Evolutionary conservation across 2,888 invertebrate genomes (phyloP).

Genomic region (Spilosoma lubricipeda): DNA sequence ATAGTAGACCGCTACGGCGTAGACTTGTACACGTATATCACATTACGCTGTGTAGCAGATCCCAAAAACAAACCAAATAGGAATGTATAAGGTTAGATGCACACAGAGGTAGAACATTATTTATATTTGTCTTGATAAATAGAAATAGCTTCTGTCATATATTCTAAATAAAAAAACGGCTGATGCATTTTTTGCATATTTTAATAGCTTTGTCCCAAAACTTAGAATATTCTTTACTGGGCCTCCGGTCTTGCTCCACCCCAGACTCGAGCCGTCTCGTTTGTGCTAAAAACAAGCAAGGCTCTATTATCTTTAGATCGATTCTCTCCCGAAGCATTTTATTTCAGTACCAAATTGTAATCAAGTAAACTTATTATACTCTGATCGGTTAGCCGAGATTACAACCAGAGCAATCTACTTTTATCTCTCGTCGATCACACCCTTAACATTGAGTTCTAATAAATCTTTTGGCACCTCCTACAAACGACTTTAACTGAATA

Average conservation of each 20-base stretch:
- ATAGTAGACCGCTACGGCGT: slow-evolving; percentile 44
- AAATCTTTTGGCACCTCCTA: background rate
- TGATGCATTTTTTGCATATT: too few species aligned
- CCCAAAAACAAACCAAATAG: slow-evolving; percentile 10
- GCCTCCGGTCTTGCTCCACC: too few species aligned
- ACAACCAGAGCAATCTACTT: background rate
- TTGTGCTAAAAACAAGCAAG: too few species aligned
- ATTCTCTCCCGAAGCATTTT: too few species aligned
- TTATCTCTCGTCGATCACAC: background rate
- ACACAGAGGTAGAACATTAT: slow-evolving; percentile 1
- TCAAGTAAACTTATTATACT: background rate
- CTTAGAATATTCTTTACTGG: too few species aligned
- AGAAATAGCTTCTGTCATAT: too few species aligned
- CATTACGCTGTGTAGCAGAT: slow-evolving; percentile 28
- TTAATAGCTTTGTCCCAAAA: too few species aligned
- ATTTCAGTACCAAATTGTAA: background rate
- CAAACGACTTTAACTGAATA: background rate
- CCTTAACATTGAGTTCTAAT: background rate
- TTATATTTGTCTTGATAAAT: background rate
- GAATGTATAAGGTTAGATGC: slow-evolving; percentile 6
- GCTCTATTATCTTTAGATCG: too few species aligned
- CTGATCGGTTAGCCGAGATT: background rate
- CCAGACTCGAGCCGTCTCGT: too few species aligned
- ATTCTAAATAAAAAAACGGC: too few species aligned
- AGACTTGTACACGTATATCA: slow-evolving; percentile 50